Evolutionary conservation across 2,797 vertebrate species (phyloP).

Genomic region (Fistularia commersonii): DNA sequence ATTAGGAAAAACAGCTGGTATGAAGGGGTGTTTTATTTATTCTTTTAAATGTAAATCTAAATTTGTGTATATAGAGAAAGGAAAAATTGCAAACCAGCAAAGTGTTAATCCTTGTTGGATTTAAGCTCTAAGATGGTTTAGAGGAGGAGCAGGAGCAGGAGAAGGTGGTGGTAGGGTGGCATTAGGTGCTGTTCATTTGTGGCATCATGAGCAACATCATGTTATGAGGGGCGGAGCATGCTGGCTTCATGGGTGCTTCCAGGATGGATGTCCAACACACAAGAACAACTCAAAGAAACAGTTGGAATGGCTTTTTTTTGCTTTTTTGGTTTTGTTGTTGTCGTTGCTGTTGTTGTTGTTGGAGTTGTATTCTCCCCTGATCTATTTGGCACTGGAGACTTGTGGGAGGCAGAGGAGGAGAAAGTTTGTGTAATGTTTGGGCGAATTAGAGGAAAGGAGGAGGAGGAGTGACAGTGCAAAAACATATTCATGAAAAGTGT

Average conservation of each 20-base stretch:
- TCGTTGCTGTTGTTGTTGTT: slow-evolving; percentile 1
- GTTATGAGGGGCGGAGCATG: slow-evolving; percentile 83
- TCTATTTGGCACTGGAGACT: slow-evolving; percentile 80
- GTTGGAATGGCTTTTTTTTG: slow-evolving; percentile 71
- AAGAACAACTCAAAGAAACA: slow-evolving; percentile 79
- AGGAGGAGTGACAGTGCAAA: slow-evolving; percentile 80
- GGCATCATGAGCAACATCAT: slow-evolving; percentile 83
- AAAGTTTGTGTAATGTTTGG: slow-evolving; percentile 57
- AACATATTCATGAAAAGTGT: slow-evolving; percentile 59
- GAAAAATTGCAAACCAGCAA: slow-evolving; percentile 62
- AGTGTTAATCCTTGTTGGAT: slow-evolving; percentile 79
- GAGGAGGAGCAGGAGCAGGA: slow-evolving; percentile 50
- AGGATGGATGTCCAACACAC: slow-evolving; percentile 82
- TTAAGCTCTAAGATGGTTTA: slow-evolving; percentile 68
- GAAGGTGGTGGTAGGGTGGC: slow-evolving; percentile 57
- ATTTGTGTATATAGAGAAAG: slow-evolving; percentile 49
- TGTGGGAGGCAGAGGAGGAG: slow-evolving; percentile 67
- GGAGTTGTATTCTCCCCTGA: slow-evolving; percentile 51
- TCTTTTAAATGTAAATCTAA: slow-evolving; percentile 24
- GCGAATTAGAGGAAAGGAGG: slow-evolving; percentile 37
- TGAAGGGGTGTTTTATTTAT: slow-evolving; percentile 60
- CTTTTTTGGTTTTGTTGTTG: neutral
- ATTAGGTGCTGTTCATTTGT: slow-evolving; percentile 75
- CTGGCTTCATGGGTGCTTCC: slow-evolving; percentile 82
- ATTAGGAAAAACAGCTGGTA: slow-evolving; percentile 83